Evolutionary conservation across 2,113 vertebrate genomes (phyloP).

Genomic region (Hepsetus odoe): DNA sequence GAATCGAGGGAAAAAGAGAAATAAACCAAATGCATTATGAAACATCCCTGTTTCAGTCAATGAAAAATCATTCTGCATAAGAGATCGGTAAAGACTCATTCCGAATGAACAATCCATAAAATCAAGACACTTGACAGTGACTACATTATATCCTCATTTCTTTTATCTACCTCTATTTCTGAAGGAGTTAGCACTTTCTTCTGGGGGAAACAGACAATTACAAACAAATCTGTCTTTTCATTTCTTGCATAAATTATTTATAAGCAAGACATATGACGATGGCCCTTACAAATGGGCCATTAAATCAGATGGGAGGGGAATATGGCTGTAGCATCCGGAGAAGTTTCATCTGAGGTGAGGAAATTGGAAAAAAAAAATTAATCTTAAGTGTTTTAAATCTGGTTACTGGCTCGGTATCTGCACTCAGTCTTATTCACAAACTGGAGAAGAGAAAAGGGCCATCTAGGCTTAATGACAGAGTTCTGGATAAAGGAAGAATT

Average conservation of each 20-base stretch:
- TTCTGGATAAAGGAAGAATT: background rate
- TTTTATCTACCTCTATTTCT: background rate
- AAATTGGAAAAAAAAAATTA: too few species aligned
- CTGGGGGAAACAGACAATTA: background rate
- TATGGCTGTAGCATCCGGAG: background rate
- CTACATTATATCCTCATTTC: background rate
- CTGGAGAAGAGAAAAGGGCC: background rate
- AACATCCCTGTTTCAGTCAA: conserved; percentile 5
- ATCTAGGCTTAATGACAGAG: background rate
- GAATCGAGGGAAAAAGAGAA: background rate
- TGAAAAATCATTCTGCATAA: background rate
- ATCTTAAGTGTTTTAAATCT: background rate
- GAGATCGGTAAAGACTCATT: background rate
- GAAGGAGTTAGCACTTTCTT: background rate
- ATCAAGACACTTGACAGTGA: conserved; percentile 1
- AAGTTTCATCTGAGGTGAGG: background rate
- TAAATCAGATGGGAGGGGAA: background rate
- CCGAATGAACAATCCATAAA: background rate
- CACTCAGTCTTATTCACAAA: background rate
- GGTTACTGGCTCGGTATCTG: background rate
- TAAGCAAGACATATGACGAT: background rate
- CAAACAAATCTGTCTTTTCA: background rate
- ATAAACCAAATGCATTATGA: background rate
- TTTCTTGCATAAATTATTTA: background rate
- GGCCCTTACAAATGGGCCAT: background rate